phyloP scores from a whole-genome alignment of 2,113 vertebrate species.

The Romanogobio albipinnatus region DNA sequence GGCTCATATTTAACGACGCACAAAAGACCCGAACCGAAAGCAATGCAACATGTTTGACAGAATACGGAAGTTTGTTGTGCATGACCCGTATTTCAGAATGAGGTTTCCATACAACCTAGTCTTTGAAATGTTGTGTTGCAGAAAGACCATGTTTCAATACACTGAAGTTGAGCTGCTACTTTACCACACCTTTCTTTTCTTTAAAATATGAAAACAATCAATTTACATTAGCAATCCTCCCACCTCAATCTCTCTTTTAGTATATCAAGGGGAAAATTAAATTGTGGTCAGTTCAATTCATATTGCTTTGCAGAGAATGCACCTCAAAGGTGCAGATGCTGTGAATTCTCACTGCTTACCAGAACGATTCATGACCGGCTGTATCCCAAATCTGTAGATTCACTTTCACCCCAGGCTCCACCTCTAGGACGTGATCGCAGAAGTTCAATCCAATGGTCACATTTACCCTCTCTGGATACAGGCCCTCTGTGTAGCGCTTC shows the following conservation, averaged over 20 bases:
- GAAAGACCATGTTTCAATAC: too few species aligned
- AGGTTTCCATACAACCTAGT: too few species aligned
- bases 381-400: neutral
- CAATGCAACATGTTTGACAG: too few species aligned
- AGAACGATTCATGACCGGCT: constrained; percentile 60
- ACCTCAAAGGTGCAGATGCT: neutral
- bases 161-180: too few species aligned
- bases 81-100: too few species aligned
- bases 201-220: too few species aligned
- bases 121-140: too few species aligned
- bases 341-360: neutral
- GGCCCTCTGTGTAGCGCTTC: neutral
- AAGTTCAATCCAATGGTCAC: neutral
- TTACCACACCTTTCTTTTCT: too few species aligned
- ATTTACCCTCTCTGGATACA: constrained; percentile 55
- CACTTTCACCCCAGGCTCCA: neutral
- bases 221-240: too few species aligned
- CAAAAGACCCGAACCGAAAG: too few species aligned
- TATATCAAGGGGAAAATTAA: neutral
- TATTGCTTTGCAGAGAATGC: neutral
- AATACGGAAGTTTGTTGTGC: too few species aligned
- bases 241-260: neutral
- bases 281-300: neutral
- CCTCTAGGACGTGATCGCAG: neutral
- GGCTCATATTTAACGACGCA: too few species aligned